phyloP scores from a whole-genome alignment of 35 echinoderm and acorn worm genomes.

The Acanthaster planci region DNA sequence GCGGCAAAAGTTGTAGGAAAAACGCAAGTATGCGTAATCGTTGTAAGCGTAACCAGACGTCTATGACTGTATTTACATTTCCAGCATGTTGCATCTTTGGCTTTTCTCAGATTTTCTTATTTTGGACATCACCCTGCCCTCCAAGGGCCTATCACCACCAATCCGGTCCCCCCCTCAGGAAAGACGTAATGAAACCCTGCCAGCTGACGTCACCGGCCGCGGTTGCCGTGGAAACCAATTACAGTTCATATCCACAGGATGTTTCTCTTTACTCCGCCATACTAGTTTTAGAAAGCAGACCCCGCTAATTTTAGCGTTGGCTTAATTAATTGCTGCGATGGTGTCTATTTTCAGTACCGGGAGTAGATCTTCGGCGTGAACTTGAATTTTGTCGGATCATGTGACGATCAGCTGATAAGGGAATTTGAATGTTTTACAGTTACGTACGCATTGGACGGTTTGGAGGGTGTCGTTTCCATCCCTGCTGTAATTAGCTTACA shows the following conservation, averaged over 20 bases:
- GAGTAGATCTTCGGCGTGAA: background rate
- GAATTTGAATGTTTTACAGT: no score
- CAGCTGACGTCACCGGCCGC: background rate
- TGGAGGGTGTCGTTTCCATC: no score
- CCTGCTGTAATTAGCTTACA: no score
- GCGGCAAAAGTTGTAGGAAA: no score
- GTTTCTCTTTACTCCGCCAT: background rate
- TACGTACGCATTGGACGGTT: no score
- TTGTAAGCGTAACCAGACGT: no score
- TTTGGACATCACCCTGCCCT: background rate
- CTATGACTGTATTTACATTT: no score
- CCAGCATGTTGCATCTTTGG: no score
- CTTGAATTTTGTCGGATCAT: background rate
- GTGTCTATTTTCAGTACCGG: background rate
- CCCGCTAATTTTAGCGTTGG: background rate
- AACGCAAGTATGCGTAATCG: no score
- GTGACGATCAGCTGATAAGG: background rate
- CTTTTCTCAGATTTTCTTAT: no score
- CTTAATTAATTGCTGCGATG: background rate
- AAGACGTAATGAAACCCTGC: conserved; percentile 5
- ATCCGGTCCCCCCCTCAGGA: background rate
- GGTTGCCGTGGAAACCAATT: conserved; percentile 11
- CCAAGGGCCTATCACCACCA: background rate
- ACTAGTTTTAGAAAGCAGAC: background rate
- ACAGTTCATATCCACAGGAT: background rate